These are phyloP conservation scores for Telmatherina bonti DNA, from an alignment of 2,797 vertebrate species.

Conservation along the genomic window DNA sequence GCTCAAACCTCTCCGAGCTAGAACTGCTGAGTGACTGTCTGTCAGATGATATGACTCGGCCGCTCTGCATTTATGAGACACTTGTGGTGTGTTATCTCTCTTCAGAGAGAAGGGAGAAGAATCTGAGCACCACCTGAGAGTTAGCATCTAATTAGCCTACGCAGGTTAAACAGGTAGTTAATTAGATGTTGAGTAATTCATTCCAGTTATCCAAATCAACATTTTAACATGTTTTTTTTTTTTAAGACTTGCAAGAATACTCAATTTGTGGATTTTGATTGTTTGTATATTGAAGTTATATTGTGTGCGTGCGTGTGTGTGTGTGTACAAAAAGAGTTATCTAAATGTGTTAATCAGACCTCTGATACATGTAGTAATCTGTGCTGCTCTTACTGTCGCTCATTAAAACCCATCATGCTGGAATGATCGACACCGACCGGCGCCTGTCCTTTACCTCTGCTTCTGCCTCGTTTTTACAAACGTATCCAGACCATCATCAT, in stretches of 20 bases:
- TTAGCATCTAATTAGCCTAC: constrained; percentile 34
- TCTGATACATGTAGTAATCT: constrained; percentile 21
- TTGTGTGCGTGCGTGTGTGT: too few species aligned
- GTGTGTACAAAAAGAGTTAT: constrained; percentile 28
- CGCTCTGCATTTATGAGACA: constrained; percentile 21
- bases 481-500: constrained; percentile 7
- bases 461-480: constrained; percentile 15
- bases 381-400: constrained; percentile 37
- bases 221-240: constrained; percentile 38
- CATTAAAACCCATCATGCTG: constrained; percentile 1
- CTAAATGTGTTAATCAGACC: constrained; percentile 40
- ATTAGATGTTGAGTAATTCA: constrained; percentile 25
- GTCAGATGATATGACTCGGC: constrained; percentile 19
- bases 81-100: constrained; percentile 22
- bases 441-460: constrained; percentile 6
- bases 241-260: constrained; percentile 22
- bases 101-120: constrained; percentile 19
- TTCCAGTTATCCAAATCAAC: constrained; percentile 35
- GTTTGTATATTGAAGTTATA: constrained; percentile 44
- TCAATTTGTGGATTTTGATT: constrained; percentile 27
- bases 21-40: background rate
- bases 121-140: constrained; percentile 16
- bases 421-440: background rate
- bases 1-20: constrained; percentile 18
- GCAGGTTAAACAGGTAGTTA: background rate